Evolutionary conservation across 1,140 invertebrate species (phyloP).

Genomic region (Hypsibius dujardini): DNA sequence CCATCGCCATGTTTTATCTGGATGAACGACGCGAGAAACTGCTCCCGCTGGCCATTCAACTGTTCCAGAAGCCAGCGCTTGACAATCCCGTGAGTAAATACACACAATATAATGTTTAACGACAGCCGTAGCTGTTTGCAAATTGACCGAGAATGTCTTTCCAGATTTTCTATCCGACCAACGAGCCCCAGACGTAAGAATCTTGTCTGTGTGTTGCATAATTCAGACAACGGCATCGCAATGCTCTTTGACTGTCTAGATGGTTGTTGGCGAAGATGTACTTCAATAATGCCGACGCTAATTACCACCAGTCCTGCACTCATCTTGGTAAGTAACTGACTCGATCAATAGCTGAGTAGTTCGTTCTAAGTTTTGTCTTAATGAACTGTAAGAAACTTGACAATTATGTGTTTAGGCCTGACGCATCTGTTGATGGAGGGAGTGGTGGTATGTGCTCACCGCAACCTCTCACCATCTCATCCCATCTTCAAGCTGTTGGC

Average conservation of each 20-base stretch:
- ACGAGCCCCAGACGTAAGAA: constrained; percentile 25
- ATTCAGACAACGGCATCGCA: not conserved
- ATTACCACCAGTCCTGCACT: constrained; percentile 35
- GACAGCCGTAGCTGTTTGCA: not conserved
- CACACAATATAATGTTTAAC: no score
- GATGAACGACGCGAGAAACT: constrained; percentile 30
- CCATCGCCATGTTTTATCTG: constrained; percentile 36
- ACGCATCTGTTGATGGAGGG: constrained; percentile 39
- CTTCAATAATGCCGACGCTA: constrained; percentile 38
- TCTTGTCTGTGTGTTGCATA: not conserved
- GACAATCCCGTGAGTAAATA: constrained; percentile 36
- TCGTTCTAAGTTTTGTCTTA: constrained; percentile 14
- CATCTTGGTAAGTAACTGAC: constrained; percentile 35
- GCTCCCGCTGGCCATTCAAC: constrained; percentile 37
- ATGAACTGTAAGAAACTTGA: not conserved
- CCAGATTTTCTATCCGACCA: not conserved
- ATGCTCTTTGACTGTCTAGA: constrained; percentile 24
- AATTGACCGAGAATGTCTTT: constrained; percentile 20
- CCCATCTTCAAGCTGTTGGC: constrained; percentile 36
- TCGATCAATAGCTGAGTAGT: no score
- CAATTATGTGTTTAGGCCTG: constrained; percentile 30
- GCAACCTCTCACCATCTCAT: constrained; percentile 36
- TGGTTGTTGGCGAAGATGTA: constrained; percentile 40
- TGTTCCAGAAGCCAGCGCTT: constrained; percentile 33
- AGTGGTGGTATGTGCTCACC: constrained; percentile 32